A percentile compares a stretch with the other conserved stretches of the same genome.
phyloP scores from a whole-genome alignment of 2,113 vertebrate species.

The Nycticorax nycticorax region DNA sequence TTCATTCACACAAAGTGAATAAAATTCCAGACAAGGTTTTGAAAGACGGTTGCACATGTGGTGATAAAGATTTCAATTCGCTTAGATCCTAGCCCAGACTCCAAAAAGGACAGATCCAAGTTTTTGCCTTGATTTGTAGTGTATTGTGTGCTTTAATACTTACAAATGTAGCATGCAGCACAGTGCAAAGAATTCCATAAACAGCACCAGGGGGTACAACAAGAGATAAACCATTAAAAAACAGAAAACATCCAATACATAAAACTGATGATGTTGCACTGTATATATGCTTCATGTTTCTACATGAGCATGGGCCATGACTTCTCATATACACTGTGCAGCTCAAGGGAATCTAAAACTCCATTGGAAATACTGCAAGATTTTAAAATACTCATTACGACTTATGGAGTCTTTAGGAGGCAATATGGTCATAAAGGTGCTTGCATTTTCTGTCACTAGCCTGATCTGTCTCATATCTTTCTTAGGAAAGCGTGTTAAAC shows the following conservation, averaged over 20 bases:
- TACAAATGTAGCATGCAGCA: not conserved
- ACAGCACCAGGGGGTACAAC: not conserved
- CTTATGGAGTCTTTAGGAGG: not conserved
- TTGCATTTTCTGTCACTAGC: not conserved
- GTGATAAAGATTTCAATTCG: not conserved
- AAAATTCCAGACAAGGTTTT: not conserved
- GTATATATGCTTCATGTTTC: not conserved
- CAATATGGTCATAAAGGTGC: not conserved
- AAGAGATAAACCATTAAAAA: not conserved
- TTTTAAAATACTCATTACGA: not conserved
- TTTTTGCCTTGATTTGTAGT: not conserved
- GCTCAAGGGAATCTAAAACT: not conserved
- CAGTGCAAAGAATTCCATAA: not conserved
- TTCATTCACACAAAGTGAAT: not conserved
- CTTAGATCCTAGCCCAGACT: not conserved
- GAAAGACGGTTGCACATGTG: not conserved
- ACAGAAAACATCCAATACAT: not conserved
- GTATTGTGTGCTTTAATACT: not conserved
- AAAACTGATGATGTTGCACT: not conserved
- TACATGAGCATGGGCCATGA: not conserved
- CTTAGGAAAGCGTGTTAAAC: not conserved
- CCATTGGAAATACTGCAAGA: not conserved
- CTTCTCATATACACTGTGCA: not conserved
- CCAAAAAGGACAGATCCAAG: not conserved
- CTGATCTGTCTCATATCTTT: not conserved